Percentiles rank a stretch among this genome's conserved stretches.
Conservation (phyloP, 1,140 invertebrate genomes). For the Drosophila kanapiae region DNA sequence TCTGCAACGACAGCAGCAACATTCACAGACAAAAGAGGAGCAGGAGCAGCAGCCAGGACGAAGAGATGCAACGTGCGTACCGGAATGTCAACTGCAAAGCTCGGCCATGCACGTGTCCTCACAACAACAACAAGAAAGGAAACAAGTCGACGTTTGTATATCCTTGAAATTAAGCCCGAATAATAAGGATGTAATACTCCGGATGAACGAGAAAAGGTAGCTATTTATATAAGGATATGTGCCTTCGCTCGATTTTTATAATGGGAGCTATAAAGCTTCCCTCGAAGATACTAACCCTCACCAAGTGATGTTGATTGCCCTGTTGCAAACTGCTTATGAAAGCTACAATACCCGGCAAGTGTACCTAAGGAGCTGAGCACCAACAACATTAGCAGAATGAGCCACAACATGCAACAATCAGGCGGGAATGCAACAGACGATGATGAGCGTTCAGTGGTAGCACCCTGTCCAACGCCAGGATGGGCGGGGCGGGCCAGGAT, state of each 20-base stretch:
- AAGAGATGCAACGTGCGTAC: constrained; percentile 39
- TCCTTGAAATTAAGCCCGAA: not conserved
- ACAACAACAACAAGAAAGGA: constrained; percentile 1
- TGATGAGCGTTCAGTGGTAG: constrained; percentile 30
- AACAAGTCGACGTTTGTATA: not conserved
- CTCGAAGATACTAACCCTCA: not conserved
- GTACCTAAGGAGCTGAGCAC: not conserved
- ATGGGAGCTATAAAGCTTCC: too few relatives aligned
- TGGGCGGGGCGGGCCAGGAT: not conserved
- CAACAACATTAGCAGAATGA: constrained; percentile 16
- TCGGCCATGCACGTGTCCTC: constrained; percentile 43
- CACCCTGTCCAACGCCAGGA: not conserved
- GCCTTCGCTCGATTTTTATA: too few relatives aligned
- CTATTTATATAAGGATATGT: too few relatives aligned
- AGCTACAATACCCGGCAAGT: not conserved
- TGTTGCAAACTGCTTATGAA: not conserved
- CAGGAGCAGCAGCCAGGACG: not conserved
- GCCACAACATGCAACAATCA: constrained; percentile 37
- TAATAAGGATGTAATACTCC: not conserved
- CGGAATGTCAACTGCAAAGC: constrained; percentile 53
- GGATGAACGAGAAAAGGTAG: not conserved
- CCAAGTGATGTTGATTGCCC: not conserved
- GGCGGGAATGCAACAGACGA: constrained; percentile 38
- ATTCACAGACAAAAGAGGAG: constrained; percentile 5
- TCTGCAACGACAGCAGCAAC: constrained; percentile 39